A percentile compares a stretch with the other conserved stretches of the same genome.
These are phyloP conservation scores for Oxystoma pomonae DNA, from an alignment of 2,888 invertebrate genomes.

Conservation along the genomic window DNA sequence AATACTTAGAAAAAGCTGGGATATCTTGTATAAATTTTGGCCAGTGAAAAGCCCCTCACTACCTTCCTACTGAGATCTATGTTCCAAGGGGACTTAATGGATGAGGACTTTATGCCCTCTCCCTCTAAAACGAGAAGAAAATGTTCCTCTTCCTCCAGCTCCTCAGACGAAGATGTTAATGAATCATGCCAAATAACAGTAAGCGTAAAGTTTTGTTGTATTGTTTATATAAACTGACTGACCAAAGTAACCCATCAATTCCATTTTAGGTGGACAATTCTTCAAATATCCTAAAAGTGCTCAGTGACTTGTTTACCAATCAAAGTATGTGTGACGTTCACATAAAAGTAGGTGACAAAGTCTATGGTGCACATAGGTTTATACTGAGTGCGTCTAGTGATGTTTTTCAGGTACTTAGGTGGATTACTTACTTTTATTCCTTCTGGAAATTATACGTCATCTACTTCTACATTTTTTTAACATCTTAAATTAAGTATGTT, in stretches of 20 bases:
- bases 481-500: too few relatives aligned
- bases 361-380: constrained; percentile 84
- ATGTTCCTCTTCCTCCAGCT: constrained; percentile 28
- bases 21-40: too few relatives aligned
- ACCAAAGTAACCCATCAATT: too few relatives aligned
- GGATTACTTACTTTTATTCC: too few relatives aligned
- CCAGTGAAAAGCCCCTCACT: too few relatives aligned
- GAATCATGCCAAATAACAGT: constrained; percentile 39
- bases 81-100: too few relatives aligned
- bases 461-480: not conserved
- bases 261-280: constrained; percentile 75
- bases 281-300: constrained; percentile 72
- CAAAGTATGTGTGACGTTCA: constrained; percentile 87
- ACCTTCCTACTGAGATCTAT: too few relatives aligned
- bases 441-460: too few relatives aligned
- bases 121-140: constrained; percentile 29
- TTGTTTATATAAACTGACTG: too few relatives aligned
- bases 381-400: constrained; percentile 93
- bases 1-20: too few relatives aligned
- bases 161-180: constrained; percentile 24
- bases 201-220: too few relatives aligned
- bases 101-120: constrained; percentile 6
- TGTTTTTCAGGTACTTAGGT: constrained; percentile 84
- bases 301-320: constrained; percentile 79
- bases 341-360: constrained; percentile 74